Conservation (phyloP, 2,113 vertebrate species). For the Cyanoderma ruficeps region DNA sequence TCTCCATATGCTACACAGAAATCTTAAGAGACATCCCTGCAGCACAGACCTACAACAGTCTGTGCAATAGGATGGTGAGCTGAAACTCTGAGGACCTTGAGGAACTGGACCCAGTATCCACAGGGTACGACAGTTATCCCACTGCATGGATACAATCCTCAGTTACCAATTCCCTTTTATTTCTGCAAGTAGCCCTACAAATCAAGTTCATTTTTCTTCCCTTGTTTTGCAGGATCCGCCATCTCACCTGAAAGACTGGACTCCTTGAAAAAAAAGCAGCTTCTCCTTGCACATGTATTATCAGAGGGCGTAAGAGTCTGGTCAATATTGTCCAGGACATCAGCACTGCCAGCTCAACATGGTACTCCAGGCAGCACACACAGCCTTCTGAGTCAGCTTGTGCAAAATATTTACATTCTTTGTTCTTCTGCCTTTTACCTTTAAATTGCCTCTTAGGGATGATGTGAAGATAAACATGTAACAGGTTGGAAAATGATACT, state of each 20-base stretch:
- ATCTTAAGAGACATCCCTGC: neutral
- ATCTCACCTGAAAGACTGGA: neutral
- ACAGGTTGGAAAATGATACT: neutral
- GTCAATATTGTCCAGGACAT: neutral
- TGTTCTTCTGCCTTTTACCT: constrained; percentile 6
- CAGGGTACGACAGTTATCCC: neutral
- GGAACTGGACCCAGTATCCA: neutral
- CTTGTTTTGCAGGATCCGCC: neutral
- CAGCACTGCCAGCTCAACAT: neutral
- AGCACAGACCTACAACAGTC: neutral
- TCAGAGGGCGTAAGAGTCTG: fast-evolving
- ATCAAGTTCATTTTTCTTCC: neutral
- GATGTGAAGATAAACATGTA: neutral
- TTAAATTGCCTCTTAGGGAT: neutral
- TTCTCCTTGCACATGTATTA: neutral
- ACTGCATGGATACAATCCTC: neutral
- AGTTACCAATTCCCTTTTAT: neutral
- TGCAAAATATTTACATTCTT: neutral
- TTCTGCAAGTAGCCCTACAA: neutral
- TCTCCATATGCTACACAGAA: neutral
- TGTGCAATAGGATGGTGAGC: neutral
- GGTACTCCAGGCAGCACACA: neutral
- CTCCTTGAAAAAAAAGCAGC: neutral
- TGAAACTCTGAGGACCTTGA: neutral
- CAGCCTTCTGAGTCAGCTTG: neutral